phyloP scores from a whole-genome alignment of 2,797 vertebrate species.

The Manis crassicaudata region DNA sequence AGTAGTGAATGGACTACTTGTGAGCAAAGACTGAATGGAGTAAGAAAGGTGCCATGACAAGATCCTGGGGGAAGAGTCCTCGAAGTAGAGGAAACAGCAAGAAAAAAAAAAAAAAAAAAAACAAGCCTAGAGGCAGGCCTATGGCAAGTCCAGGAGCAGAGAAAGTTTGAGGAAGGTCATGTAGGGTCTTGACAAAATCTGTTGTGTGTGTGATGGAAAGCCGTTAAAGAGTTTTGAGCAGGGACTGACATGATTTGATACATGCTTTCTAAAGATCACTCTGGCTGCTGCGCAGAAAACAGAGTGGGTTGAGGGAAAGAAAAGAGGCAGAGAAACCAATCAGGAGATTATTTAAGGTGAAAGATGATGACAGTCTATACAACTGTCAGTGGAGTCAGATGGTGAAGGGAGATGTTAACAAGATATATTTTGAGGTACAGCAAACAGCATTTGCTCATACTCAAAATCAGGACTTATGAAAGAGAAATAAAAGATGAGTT shows the following conservation, averaged over 20 bases:
- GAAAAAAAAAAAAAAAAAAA: background rate
- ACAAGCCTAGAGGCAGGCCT: background rate
- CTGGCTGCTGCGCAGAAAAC: background rate
- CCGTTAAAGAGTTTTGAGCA: background rate
- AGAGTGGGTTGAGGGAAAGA: background rate
- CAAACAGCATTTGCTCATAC: conserved; percentile 6
- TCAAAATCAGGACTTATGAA: background rate
- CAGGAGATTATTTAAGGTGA: background rate
- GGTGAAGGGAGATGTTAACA: background rate
- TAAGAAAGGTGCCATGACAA: background rate
- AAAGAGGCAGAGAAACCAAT: background rate
- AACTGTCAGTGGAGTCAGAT: background rate
- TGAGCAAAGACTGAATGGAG: background rate
- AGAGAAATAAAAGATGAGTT: conserved; percentile 13
- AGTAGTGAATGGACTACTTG: background rate
- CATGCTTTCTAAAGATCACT: background rate
- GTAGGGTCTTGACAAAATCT: background rate
- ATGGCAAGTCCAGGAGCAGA: background rate
- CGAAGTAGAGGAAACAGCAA: background rate
- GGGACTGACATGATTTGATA: background rate
- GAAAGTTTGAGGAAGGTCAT: background rate
- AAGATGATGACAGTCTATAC: background rate
- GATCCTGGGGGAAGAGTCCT: background rate
- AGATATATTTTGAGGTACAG: background rate
- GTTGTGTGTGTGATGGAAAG: background rate